These are phyloP conservation scores for Axinella damicornis DNA, from an alignment of 37 sponge, comb jelly and placozoan species.

Conservation along the genomic window DNA sequence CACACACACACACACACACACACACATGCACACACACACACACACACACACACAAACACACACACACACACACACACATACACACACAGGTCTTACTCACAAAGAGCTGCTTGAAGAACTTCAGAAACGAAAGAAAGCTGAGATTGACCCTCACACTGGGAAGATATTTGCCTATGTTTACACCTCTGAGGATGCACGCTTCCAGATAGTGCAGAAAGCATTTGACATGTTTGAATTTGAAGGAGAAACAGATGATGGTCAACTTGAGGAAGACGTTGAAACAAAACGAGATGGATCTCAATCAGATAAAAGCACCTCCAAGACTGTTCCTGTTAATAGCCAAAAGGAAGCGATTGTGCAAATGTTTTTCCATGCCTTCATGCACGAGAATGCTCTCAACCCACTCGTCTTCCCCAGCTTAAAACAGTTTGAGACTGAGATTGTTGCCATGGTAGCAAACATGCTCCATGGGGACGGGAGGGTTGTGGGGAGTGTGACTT, in stretches of 20 bases:
- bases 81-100: constrained; percentile 39
- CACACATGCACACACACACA: too few relatives aligned
- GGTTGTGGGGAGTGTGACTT: constrained; percentile 75
- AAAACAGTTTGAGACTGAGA: constrained; percentile 81
- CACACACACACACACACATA: too few relatives aligned
- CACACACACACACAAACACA: too few relatives aligned
- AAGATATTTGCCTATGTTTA: constrained; percentile 83
- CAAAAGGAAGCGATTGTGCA: constrained; percentile 46
- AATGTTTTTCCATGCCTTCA: constrained; percentile 72
- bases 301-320: too few relatives aligned
- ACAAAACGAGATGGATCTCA: too few relatives aligned
- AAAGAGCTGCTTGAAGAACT: constrained; percentile 60
- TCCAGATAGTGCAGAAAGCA: constrained; percentile 39
- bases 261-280: background rate
- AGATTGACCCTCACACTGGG: constrained; percentile 72
- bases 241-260: background rate
- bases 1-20: too few relatives aligned
- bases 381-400: constrained; percentile 89
- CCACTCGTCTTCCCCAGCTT: constrained; percentile 86
- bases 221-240: constrained; percentile 59
- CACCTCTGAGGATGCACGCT: constrained; percentile 43
- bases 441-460: constrained; percentile 78
- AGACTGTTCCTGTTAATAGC: too few relatives aligned
- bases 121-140: constrained; percentile 55
- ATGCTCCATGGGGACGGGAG: constrained; percentile 70